Base-by-base conservation (phyloP, 2,797 vertebrate species). In the Sebastes steindachneri region DNA sequence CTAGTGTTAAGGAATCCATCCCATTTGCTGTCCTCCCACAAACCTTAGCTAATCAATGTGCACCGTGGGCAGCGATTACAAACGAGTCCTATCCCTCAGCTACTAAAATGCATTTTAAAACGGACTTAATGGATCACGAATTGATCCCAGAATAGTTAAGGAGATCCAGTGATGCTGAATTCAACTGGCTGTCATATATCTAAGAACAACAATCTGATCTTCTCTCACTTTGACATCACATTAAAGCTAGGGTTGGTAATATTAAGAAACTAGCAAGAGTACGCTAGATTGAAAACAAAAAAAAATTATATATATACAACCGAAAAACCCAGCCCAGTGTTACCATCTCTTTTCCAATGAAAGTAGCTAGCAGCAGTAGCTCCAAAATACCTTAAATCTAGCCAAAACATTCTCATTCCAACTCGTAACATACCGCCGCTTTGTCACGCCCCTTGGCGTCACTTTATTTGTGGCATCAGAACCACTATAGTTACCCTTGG, bases 31-130 rank as follows among this genome's bases (percentile, higher is more conserved):
- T 58, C 59, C 55, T 73, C 72, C 68, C 60, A 77, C 74, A 73
- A 54, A 83, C 64, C 48, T 75, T 14, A 17, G 28, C 65, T 62
- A 84, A 86, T 89, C 82, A 84, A 67, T 77, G 64, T 19, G 7
- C 12, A 29, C 33, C 51, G 29, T 45, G 29, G 45, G 14, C 53
- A 25, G 21, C 31, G 63, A 64, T 82, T 80, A 67, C 51, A 63
- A 83, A 70, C 57, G 28, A 72, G 62, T 26, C 28, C n/a, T 1
- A 28, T 55, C 29, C 53, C 8, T 72, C 29, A n/a, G 63, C 33
- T 17, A 8, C 53, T 45, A 5, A 51, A 35, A 57, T 7, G 21
- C 3, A 63, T 35, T 58, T 54, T 14, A 11, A 71, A 62, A 59
- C 5, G 8, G 25, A 28, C 62, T 29, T 11, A n/a, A 58, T 35